Conservation (phyloP, 2,797 vertebrate species). For the Rousettus madagascariensis region DNA sequence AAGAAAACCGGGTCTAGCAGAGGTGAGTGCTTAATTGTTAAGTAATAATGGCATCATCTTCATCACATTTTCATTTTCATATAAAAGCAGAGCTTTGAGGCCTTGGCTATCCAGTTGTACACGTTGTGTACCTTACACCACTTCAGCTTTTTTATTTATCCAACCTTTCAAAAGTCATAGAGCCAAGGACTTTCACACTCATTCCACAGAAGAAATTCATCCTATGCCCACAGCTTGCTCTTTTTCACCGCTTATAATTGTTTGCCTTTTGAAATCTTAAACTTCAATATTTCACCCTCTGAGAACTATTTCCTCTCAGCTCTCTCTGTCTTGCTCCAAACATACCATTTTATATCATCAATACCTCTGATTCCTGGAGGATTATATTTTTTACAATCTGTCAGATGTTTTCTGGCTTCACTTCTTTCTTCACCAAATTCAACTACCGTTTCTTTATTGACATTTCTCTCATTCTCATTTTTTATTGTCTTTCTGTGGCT, state of each 20-base stretch:
- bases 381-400: background rate
- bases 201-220: background rate
- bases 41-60: background rate
- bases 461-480: background rate
- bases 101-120: background rate
- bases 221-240: background rate
- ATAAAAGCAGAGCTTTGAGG: background rate
- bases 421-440: background rate
- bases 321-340: background rate
- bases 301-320: background rate
- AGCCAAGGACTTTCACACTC: background rate
- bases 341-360: background rate
- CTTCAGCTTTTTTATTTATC: background rate
- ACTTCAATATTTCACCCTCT: background rate
- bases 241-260: background rate
- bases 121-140: background rate
- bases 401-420: background rate
- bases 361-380: background rate
- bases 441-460: background rate
- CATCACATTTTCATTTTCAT: background rate
- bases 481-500: background rate
- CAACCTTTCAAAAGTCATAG: background rate
- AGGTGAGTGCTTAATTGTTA: background rate
- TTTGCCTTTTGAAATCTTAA: background rate
- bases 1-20: background rate